These are phyloP conservation scores for Metacarcinus magister DNA, from an alignment of 2,888 invertebrate genomes.

Conservation along the genomic window DNA sequence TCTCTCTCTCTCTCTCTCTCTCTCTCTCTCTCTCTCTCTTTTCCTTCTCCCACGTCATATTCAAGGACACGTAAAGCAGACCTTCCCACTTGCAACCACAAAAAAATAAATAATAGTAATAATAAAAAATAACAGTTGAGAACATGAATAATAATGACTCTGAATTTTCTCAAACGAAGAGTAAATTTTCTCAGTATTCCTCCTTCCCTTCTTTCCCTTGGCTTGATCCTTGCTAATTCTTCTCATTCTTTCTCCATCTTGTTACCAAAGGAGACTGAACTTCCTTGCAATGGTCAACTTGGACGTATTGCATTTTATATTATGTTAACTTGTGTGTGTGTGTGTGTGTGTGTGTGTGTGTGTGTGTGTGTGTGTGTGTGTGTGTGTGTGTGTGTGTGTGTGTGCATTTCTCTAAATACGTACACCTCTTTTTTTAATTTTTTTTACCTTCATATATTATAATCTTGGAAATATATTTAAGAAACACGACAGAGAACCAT, in stretches of 20 bases:
- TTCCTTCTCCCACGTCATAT: too few species aligned
- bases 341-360: slow-evolving; percentile 26
- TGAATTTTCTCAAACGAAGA: too few species aligned
- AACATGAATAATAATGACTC: too few species aligned
- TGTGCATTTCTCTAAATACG: neutral
- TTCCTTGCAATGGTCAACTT: neutral
- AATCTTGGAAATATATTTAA: neutral
- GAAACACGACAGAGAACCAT: neutral
- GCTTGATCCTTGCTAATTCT: neutral
- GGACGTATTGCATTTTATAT: neutral
- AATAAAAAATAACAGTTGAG: too few species aligned
- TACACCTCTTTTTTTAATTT: neutral
- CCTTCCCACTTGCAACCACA: too few species aligned
- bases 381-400: neutral
- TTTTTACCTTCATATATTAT: neutral
- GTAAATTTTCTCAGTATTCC: neutral
- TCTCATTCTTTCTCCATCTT: neutral
- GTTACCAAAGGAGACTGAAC: neutral
- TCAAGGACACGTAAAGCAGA: too few species aligned
- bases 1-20: too few species aligned
- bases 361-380: slow-evolving; percentile 3
- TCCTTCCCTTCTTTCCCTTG: neutral
- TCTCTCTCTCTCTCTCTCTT: too few species aligned
- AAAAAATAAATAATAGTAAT: too few species aligned
- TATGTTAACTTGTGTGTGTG: neutral